phyloP scores from a whole-genome alignment of 2,113 vertebrate genomes.

The Haemorhous mexicanus region DNA sequence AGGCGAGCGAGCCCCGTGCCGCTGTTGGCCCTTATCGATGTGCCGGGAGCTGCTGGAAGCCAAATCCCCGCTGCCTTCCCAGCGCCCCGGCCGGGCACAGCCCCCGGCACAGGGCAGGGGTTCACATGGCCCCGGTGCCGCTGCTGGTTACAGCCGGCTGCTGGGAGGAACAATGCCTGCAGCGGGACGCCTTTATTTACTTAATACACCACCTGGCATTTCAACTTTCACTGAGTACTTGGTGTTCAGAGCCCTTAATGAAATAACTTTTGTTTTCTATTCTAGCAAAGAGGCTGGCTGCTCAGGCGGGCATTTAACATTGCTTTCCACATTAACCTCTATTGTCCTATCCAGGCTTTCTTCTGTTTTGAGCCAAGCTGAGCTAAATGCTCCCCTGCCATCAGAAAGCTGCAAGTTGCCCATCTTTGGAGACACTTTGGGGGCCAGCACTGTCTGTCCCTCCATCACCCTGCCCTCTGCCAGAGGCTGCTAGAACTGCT shows the following conservation, averaged over 20 bases:
- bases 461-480: background rate
- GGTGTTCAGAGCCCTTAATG: conserved; percentile 6
- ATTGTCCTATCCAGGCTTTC: background rate
- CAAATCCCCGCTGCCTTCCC: background rate
- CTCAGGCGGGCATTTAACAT: background rate
- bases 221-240: background rate
- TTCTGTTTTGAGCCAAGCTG: background rate
- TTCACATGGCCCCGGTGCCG: background rate
- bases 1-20: background rate
- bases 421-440: background rate
- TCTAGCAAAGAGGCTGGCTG: background rate
- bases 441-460: background rate
- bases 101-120: conserved; percentile 13
- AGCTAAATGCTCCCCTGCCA: background rate
- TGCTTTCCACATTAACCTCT: background rate
- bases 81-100: background rate
- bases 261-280: background rate
- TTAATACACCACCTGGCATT: conserved; percentile 51
- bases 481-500: background rate
- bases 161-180: conserved; percentile 47
- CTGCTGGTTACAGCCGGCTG: conserved; percentile 17
- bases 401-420: background rate
- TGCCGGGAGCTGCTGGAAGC: background rate
- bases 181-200: conserved; percentile 47
- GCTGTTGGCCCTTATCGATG: background rate